Evolutionary conservation across 2,888 invertebrate genomes (phyloP), one percentile per base, ranked within the genome.

Genomic region (Ellobium chinense): DNA sequence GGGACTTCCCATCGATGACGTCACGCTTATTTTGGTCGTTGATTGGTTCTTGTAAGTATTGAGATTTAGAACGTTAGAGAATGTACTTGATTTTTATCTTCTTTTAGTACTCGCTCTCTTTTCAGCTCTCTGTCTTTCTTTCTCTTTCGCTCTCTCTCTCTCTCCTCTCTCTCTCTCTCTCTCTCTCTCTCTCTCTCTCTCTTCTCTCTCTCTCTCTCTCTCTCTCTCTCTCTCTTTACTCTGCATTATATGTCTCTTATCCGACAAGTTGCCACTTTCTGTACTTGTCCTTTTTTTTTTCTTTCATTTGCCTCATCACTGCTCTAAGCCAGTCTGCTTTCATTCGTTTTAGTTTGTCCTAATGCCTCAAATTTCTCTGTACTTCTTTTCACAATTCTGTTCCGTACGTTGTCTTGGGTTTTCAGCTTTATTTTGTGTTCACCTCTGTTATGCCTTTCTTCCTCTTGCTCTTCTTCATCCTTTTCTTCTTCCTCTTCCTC

Each of bases 31-130:
- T 81, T 91, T 94, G 21, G 93, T 94, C 72, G 93, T 94, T 68
- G 94, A 94, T 86, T 94, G 94, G 94, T 91, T 94, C 85, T 87
- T 94, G 94, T 94, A 88, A 92, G 93, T 91, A 81, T 24, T 65
- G 24, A 46, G n/a, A n/a, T n/a, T n/a, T n/a, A n/a, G n/a, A n/a
- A n/a, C n/a, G n/a, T n/a, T n/a, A n/a, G n/a, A n/a, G n/a, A n/a
- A n/a, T n/a, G n/a, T n/a, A n/a, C n/a, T n/a, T n/a, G n/a, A 31
- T 66, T 18, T 66, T 36, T 66, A 37, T 66, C 66, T 66, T 18
- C 34, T 36, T 66, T n/a, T 66, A 31, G 29, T n/a, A 34, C 66
- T 66, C 14, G 29, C 66, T 66, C 14, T 66, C 66, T 66, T n/a
- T 66, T 36, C 34, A 36, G 29, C 66, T 66, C 18, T 66, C 66